A percentile compares a stretch with the other conserved stretches of the same genome.
These are phyloP conservation scores for Microctenopoma stevenorrisi DNA, from an alignment of 2,797 vertebrate species.

Conservation along the genomic window DNA sequence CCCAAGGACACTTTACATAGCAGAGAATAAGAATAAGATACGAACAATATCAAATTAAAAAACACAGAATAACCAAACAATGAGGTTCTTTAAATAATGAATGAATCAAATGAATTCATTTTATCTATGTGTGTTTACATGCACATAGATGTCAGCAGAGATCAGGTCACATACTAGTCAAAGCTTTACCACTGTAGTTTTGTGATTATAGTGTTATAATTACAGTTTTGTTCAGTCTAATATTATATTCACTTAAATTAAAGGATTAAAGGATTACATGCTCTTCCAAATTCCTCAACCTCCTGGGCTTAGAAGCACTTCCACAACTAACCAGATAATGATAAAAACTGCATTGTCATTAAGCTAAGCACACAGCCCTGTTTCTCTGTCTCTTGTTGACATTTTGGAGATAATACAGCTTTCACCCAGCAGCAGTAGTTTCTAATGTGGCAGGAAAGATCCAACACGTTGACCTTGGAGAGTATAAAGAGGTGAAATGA, in stretches of 20 bases:
- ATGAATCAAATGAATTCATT: no score
- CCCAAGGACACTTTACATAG: no score
- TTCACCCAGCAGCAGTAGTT: conserved; percentile 14
- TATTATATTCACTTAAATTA: conserved; percentile 73
- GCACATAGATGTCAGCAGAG: conserved; percentile 10
- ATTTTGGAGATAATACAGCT: conserved; percentile 47
- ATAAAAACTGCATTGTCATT: conserved; percentile 55
- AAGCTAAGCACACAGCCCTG: conserved; percentile 37
- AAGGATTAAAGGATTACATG: conserved; percentile 75
- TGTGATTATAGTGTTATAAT: conserved; percentile 33
- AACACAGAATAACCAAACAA: no score
- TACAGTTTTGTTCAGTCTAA: conserved; percentile 51
- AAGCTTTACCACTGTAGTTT: conserved; percentile 17
- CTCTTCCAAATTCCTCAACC: conserved; percentile 56
- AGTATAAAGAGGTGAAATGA: conserved; percentile 21
- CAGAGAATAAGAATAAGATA: no score
- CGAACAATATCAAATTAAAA: no score
- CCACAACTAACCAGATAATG: conserved; percentile 39
- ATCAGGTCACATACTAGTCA: background rate
- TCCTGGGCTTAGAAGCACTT: conserved; percentile 52
- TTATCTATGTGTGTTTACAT: background rate
- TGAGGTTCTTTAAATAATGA: no score
- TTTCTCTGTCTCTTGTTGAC: conserved; percentile 43
- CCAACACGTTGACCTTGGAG: conserved; percentile 45
- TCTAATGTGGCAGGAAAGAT: conserved; percentile 32